Base-by-base conservation (phyloP, 2,797 vertebrate genomes). In the Galago senegalensis region DNA sequence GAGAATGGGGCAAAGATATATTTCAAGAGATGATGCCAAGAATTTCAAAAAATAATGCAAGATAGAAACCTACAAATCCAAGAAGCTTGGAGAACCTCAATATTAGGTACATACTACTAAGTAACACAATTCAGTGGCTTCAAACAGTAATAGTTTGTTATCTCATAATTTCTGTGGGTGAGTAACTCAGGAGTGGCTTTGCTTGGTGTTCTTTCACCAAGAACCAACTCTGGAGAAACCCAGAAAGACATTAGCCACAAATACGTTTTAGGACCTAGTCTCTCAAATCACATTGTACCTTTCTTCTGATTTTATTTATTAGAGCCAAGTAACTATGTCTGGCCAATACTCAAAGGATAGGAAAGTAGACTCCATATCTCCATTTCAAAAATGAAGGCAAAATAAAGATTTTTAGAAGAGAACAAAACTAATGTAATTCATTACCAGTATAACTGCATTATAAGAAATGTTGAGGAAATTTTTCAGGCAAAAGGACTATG, bases 171-270 rank as follows among this genome's bases (percentile, higher is more conserved):
- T 87, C 27, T 70, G 20, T 65, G 37, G 34, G 43, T 92, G 31
- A 89, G 81, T 94, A 86, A 96, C 70, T 96, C 27, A 87, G 46
- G n/a, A 69, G 1, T 60, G n/a, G 40, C 37, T 84, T 96, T 86
- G 49, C 7, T 63, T 81, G 40, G 20, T 93, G 34, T 79, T 77
- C 13, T 79, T 10, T 80, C 23, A 87, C 18, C 25, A 34, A 34
- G 34, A 34, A 34, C 34, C 34, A 13, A 75, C 34, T 69, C 20
- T 80, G 40, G 25, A 90, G 43, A 93, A 96, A 79, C 18, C 6
- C 23, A 46, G 9, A 1, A 8, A 73, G 18, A 72, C 13, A 87
- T 56, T 87, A 94, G 80, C 25, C 86, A 65, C 58, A 81, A 8
- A 8, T 76, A 65, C 46, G 37, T 89, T 92, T 94, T 95, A 85